A percentile compares a stretch with the other conserved stretches of the same genome.
phyloP scores from a whole-genome alignment of 2,888 invertebrate genomes.

The Latrodectus hesperus region DNA sequence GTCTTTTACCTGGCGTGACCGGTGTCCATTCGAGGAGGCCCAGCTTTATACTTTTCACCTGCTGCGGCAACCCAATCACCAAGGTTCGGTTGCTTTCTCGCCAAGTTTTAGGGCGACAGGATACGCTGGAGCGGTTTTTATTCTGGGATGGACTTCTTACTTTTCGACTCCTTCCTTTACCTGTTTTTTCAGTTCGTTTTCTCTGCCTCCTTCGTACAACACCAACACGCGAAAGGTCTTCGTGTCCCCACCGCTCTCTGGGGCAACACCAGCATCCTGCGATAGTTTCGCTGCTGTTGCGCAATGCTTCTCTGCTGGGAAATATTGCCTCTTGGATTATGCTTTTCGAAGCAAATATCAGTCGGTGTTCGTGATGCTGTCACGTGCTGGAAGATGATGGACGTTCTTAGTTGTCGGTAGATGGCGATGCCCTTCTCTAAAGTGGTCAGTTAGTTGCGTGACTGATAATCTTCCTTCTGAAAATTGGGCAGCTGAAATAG shows the following conservation, averaged over 20 bases:
- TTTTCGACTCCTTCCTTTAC: constrained; percentile 25
- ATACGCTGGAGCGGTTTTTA: neutral
- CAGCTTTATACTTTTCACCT: constrained; percentile 14
- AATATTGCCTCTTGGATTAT: neutral
- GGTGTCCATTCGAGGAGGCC: neutral
- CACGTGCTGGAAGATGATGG: too few relatives aligned
- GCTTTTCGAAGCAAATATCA: neutral
- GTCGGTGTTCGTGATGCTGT: neutral
- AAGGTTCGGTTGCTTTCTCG: constrained; percentile 11
- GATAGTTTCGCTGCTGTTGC: neutral
- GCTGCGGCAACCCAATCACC: constrained; percentile 31
- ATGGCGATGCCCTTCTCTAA: neutral
- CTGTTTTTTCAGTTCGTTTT: constrained; percentile 25
- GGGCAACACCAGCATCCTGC: neutral
- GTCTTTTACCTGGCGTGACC: neutral
- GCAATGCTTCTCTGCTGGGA: neutral
- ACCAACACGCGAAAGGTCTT: constrained; percentile 31
- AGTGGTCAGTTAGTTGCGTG: neutral
- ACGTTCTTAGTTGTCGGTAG: neutral
- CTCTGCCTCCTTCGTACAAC: neutral
- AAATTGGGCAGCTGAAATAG: neutral
- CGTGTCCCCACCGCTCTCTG: neutral
- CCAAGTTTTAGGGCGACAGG: constrained; percentile 34
- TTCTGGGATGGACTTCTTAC: constrained; percentile 14
- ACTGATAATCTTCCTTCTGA: neutral